Percentiles rank a stretch among this genome's conserved stretches.
These are phyloP conservation scores for Petrocephalus microphthalmus DNA, from an alignment of 2,113 vertebrate species.

Conservation along the genomic window DNA sequence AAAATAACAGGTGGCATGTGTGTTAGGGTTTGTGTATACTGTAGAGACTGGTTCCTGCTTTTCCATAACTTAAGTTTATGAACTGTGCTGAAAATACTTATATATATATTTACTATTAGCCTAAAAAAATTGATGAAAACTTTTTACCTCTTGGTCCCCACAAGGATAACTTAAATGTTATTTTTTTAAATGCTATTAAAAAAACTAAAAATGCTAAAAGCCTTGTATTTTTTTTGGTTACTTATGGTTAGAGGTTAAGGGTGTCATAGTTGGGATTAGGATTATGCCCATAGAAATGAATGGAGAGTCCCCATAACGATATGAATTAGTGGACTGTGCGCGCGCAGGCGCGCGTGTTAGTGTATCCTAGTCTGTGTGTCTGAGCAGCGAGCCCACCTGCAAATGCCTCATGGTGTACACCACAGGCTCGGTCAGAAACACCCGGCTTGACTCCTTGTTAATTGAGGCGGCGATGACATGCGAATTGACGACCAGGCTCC, in stretches of 20 bases:
- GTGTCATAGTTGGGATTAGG: not conserved
- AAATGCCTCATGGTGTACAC: constrained; percentile 82
- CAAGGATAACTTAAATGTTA: not conserved
- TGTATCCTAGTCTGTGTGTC: not conserved
- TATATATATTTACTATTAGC: not conserved
- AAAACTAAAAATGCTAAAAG: not conserved
- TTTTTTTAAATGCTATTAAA: not conserved
- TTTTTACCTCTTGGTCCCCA: not conserved
- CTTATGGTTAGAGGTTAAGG: not conserved
- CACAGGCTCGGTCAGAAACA: constrained; percentile 85
- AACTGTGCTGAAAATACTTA: not conserved
- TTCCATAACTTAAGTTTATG: not conserved
- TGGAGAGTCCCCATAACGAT: too few relatives aligned
- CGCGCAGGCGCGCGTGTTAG: not conserved
- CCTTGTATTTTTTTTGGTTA: not conserved
- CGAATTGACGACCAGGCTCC: constrained; percentile 76
- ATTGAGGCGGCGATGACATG: constrained; percentile 86
- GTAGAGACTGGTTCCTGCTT: not conserved
- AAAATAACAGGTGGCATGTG: not conserved
- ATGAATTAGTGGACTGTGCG: not conserved
- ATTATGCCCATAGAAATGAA: not conserved
- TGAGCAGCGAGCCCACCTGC: constrained; percentile 55
- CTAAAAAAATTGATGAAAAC: not conserved
- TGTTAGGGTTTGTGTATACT: not conserved
- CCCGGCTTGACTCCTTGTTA: constrained; percentile 86